Percentiles rank a stretch among this genome's conserved stretches.
Evolutionary conservation across 2,113 vertebrate species (phyloP).

Genomic region (Ammodytes marinus): DNA sequence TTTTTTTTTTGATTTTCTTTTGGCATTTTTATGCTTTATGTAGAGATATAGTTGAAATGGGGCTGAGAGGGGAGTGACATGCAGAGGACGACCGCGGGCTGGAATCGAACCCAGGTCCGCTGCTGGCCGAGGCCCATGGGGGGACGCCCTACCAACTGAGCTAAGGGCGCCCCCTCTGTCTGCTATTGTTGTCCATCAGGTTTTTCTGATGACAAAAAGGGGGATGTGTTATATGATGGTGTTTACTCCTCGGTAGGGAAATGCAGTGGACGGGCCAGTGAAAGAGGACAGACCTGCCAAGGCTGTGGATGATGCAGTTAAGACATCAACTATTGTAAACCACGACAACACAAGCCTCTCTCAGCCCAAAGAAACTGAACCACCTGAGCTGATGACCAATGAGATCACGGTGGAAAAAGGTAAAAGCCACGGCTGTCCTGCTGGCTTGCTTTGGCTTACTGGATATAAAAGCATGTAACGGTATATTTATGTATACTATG

Average conservation of each 20-base stretch:
- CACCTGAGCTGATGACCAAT: slow-evolving; percentile 64
- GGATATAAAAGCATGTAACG: neutral
- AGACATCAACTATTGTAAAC: slow-evolving; percentile 23
- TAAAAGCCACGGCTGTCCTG: slow-evolving; percentile 19
- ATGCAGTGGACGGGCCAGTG: neutral
- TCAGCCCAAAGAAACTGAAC: slow-evolving; percentile 41
- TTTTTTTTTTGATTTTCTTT: too few relatives aligned
- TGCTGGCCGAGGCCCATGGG: too few relatives aligned
- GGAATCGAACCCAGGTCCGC: too few relatives aligned
- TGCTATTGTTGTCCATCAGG: neutral
- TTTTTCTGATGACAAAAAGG: neutral
- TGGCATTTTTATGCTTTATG: too few relatives aligned
- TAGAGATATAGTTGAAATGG: too few relatives aligned
- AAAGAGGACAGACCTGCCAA: slow-evolving; percentile 9
- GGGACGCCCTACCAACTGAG: too few relatives aligned
- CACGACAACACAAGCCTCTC: slow-evolving; percentile 14
- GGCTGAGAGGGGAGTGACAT: too few relatives aligned
- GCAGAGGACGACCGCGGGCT: too few relatives aligned
- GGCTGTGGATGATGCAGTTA: slow-evolving; percentile 9
- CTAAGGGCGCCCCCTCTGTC: too few relatives aligned
- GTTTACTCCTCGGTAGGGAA: slow-evolving; percentile 41
- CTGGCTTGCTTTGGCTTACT: neutral
- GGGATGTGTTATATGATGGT: neutral
- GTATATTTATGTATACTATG: neutral
- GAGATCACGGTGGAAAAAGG: slow-evolving; percentile 66